Base-by-base conservation (phyloP, 2,888 invertebrate genomes). In the Stenoptilia bipunctidactyla region DNA sequence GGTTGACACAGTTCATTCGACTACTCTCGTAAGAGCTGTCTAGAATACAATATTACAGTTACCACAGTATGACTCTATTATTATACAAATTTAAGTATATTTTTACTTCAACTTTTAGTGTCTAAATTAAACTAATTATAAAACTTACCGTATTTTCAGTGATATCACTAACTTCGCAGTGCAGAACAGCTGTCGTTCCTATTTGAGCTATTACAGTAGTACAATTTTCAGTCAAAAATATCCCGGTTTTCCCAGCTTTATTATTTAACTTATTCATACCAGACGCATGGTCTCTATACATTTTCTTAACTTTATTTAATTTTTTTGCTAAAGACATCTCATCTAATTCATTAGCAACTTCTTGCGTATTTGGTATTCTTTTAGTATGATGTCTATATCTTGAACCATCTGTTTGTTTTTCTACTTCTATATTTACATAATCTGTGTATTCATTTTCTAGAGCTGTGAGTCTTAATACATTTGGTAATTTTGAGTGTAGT, bases 191-290 rank as follows among this genome's bases (percentile, higher is more conserved):
- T 10, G 87, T 88, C 6, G 87, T 87, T 40, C 88, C 87, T 53
- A 87, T 87, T 67, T 89, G 88, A 43, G 87, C 88, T 64, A 86
- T 74, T 48, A 88, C 87, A 45, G 86, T 82, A n/a, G 87, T 87
- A 67, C 87, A 87, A 62, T 87, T 87, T 42, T 86, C 86, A 57
- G 86, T 87, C 61, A 86, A 70, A 79, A 87, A 87, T 68, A 85
- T 82, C 58, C 79, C 79, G 50, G 53, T 59, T 50, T 74, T 80
- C 37, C 56, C 58, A 14, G 57, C 58, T 51, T 82, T 83, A 37
- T 60, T 66, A 66, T 64, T 69, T 66, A 83, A 61, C 40, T 79
- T 83, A 73, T 83, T 83, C 45, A 66, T 65, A 51, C 60, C 58
- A 1, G 77, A 71, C n/a, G 67, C 51, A 15, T 80, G 70, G 55